phyloP scores from a whole-genome alignment of 2,888 invertebrate species.

The Chrysodeixis includens region DNA sequence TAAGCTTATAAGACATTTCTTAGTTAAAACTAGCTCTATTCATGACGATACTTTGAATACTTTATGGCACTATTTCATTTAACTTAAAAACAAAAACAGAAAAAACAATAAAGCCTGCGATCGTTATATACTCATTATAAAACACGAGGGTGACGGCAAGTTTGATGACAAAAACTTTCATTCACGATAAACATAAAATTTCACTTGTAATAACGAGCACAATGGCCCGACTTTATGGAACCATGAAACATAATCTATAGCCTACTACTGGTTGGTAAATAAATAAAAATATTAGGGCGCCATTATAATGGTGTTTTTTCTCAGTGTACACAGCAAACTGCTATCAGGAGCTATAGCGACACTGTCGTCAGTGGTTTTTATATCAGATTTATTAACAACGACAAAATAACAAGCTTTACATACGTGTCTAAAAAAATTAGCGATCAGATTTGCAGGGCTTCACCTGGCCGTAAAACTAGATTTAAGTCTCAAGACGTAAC shows the following conservation, averaged over 20 bases:
- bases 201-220: slow-evolving; percentile 54
- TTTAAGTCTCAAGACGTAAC: not conserved
- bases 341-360: not conserved
- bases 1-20: not conserved
- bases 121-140: slow-evolving; percentile 50
- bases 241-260: slow-evolving; percentile 52
- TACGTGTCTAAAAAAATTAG: too few relatives aligned
- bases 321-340: not conserved
- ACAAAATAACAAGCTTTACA: too few relatives aligned
- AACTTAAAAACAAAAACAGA: slow-evolving; percentile 8
- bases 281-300: slow-evolving; percentile 13
- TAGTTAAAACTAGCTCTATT: not conserved
- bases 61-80: not conserved
- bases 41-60: slow-evolving; percentile 29
- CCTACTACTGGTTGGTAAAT: slow-evolving; percentile 34
- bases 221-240: slow-evolving; percentile 53
- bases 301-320: slow-evolving; percentile 4
- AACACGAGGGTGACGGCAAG: slow-evolving; percentile 23
- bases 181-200: slow-evolving; percentile 49
- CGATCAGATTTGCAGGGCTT: too few relatives aligned
- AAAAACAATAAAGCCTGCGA: slow-evolving; percentile 20
- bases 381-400: not conserved
- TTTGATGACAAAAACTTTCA: slow-evolving; percentile 50
- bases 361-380: too few relatives aligned
- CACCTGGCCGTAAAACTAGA: too few relatives aligned